Percentiles rank a stretch among this genome's conserved stretches.
phyloP scores from a whole-genome alignment of 1,140 invertebrate species.

The Diabrotica undecimpunctata region DNA sequence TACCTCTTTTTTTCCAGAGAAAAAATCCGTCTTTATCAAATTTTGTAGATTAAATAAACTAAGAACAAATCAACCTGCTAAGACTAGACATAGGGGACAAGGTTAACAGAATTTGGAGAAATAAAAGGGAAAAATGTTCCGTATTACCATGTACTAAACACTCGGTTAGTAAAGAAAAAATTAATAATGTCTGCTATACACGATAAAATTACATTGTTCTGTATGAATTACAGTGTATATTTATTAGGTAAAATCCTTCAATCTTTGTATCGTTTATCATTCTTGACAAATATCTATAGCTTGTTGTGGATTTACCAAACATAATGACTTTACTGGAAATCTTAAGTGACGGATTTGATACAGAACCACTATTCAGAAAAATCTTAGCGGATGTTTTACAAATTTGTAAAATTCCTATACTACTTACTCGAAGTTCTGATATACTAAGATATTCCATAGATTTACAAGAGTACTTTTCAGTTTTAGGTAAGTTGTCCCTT shows the following conservation, averaged over 20 bases:
- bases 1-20: no score
- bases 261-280: not conserved
- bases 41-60: no score
- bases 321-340: slow-evolving; percentile 21
- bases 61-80: no score
- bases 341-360: slow-evolving; percentile 15
- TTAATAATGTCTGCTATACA: no score
- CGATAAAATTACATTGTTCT: not conserved
- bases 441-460: slow-evolving; percentile 16
- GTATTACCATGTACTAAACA: no score
- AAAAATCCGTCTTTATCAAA: no score
- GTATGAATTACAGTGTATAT: not conserved
- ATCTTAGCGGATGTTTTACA: slow-evolving; percentile 17
- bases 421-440: slow-evolving; percentile 19
- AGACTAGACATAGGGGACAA: no score
- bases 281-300: slow-evolving; percentile 7
- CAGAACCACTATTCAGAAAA: slow-evolving; percentile 5
- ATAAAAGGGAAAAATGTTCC: no score
- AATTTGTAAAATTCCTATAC: slow-evolving; percentile 18
- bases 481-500: slow-evolving; percentile 16
- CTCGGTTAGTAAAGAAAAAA: no score
- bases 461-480: slow-evolving; percentile 24
- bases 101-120: no score
- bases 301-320: slow-evolving; percentile 21
- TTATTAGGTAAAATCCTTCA: not conserved